Conservation (phyloP, 2,113 vertebrate genomes). For the Varanus komodoensis region DNA sequence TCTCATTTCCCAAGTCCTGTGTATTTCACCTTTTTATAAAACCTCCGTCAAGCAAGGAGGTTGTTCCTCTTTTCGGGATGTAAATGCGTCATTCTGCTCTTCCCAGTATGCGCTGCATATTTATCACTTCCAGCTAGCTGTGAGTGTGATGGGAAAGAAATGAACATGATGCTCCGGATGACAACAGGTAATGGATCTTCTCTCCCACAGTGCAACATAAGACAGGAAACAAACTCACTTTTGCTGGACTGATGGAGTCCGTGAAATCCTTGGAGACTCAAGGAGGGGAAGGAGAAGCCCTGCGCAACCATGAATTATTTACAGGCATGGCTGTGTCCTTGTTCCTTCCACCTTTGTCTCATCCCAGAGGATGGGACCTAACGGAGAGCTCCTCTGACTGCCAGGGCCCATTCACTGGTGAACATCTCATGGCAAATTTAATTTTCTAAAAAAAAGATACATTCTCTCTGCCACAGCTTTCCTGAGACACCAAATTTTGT, state of each 20-base stretch:
- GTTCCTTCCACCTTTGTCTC: neutral
- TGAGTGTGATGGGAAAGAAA: neutral
- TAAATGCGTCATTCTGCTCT: fast-evolving
- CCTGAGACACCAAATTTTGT: neutral
- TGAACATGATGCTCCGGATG: fast-evolving
- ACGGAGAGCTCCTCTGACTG: neutral
- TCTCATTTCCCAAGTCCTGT: neutral
- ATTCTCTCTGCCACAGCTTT: neutral
- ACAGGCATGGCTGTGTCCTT: conserved; percentile 25
- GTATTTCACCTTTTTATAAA: conserved; percentile 53
- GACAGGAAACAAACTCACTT: conserved; percentile 19
- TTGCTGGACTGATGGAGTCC: neutral
- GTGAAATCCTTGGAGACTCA: neutral
- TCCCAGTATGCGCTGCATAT: fast-evolving
- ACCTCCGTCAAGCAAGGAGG: conserved; percentile 4
- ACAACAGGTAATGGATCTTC: neutral
- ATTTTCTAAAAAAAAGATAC: neutral
- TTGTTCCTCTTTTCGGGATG: neutral
- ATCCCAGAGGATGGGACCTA: neutral
- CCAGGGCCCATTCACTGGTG: conserved; percentile 8
- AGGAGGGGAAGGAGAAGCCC: conserved; percentile 16
- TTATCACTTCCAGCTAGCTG: neutral
- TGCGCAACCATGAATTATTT: conserved; percentile 23
- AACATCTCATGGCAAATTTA: neutral
- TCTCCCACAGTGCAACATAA: fast-evolving